Base-by-base conservation (phyloP, 1,140 invertebrate genomes). In the Hylaeus anthracinus region DNA sequence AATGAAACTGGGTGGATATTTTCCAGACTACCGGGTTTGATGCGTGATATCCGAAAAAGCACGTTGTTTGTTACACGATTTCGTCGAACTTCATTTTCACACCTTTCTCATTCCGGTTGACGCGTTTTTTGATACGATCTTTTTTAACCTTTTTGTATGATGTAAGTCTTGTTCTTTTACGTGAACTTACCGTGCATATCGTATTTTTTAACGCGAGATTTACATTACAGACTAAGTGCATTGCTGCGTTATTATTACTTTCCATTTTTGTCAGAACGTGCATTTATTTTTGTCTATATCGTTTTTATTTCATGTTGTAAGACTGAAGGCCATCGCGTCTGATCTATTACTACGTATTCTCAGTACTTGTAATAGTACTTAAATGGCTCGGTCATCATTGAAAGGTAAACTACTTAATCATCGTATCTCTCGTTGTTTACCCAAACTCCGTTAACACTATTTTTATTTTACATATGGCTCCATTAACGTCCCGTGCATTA, bases 91-190 rank as follows among this genome's bases (percentile, higher is more conserved):
- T 83, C n/a, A 48, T 70, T 85, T 61, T 1, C 8, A 63, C 69
- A 60, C n/a, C n/a, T 80, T 56, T 83, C 85, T 83, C 85, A 82
- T 82, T 86, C 64, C 86, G 26, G 82, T 86, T 14, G 3, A 43
- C 63, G 78, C 45, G 83, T 14, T 84, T 86, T 90, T 89, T 82
- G 72, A 87, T 84, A 87, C 66, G 72, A 39, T 83, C n/a, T 84
- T 82, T 74, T 65, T 63, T 58, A 56, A 64, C 37, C 4, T 61
- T 58, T 26, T 51, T 80, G 73, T 82, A 72, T 9, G 10, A 51
- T 77, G 51, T 90, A 90, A 90, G 90, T 88, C 85, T 90, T 72
- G 83, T 65, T 87, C 89, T 90, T 88, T 60, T 88, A 87, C 55
- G 64, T 15, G 80, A 48, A 78, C 41, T 70, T 86, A 79, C 64